phyloP scores from a whole-genome alignment of 2,797 vertebrate genomes.

The Sebastes ruberrimus region DNA sequence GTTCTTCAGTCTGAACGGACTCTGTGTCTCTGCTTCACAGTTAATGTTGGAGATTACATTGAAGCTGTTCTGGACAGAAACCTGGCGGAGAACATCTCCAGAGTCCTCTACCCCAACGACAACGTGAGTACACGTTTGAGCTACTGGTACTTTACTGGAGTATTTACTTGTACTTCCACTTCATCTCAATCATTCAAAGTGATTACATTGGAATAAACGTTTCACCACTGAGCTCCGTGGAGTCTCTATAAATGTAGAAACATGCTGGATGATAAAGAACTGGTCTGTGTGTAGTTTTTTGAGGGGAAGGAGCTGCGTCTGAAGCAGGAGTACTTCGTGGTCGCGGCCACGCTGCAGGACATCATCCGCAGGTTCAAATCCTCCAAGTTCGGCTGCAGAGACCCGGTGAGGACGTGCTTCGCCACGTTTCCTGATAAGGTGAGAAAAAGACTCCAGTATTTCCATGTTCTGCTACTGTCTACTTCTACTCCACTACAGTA shows the following conservation, averaged over 20 bases:
- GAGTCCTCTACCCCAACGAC: slow-evolving; percentile 93
- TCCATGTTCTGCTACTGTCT: neutral
- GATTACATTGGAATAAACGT: too few relatives aligned
- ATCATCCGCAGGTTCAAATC: slow-evolving; percentile 91
- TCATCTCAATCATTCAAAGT: too few relatives aligned
- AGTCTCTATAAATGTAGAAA: too few relatives aligned
- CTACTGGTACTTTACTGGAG: too few relatives aligned
- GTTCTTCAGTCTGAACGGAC: neutral
- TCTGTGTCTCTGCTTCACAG: slow-evolving; percentile 55
- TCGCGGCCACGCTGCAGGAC: slow-evolving; percentile 91
- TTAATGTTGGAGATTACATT: slow-evolving; percentile 91
- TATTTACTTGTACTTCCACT: too few relatives aligned
- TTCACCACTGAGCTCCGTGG: too few relatives aligned
- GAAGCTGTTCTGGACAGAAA: slow-evolving; percentile 91
- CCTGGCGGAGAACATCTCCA: slow-evolving; percentile 93
- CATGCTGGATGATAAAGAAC: too few relatives aligned
- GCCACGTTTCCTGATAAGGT: slow-evolving; percentile 89
- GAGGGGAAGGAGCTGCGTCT: slow-evolving; percentile 74
- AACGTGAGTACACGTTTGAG: slow-evolving; percentile 78
- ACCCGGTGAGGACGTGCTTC: slow-evolving; percentile 66
- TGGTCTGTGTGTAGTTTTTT: too few relatives aligned
- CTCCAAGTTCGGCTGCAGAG: slow-evolving; percentile 74
- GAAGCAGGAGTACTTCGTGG: slow-evolving; percentile 92
- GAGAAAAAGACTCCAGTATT: neutral
- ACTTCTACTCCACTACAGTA: neutral